Evolutionary conservation across 2,113 vertebrate genomes (phyloP), one percentile per base, ranked within the genome.

Genomic region (Sminthopsis crassicaudata): DNA sequence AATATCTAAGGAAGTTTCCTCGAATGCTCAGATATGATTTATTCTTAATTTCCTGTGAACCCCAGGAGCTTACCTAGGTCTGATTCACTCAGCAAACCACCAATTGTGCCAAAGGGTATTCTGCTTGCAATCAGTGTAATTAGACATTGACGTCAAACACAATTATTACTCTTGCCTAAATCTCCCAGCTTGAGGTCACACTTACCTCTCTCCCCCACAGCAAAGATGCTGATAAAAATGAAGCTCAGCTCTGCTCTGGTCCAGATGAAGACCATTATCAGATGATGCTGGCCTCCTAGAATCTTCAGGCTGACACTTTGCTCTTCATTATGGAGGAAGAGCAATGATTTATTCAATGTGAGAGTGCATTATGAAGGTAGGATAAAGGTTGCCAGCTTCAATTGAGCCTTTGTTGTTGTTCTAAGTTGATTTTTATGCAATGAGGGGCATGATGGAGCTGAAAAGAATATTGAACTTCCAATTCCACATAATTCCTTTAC

Each of bases 111-210:
- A 42, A 42, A 84, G 36, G n/a, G 19, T 36, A 42, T 84, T 84
- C 42, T 84, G 36, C 0, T 42, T 42, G n/a, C 67, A 42, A 16
- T 23, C 67, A 84, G 5, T 42, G 67, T 76, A 22, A 76, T 76
- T 19, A 76, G 67, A 42, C n/a, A 76, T 42, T 84, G 67, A 84
- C n/a, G 23, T 42, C 19, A 84, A n/a, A 84, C n/a, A 84, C 3
- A 6, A 76, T 42, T n/a, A 84, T 84, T 84, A 42, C n/a, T 94
- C 94, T 92, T 97, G 96, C 95, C 93, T 90, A 97, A 92, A 96
- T 94, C 92, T 93, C 95, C 92, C 94, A 92, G 90, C 96, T 94
- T 95, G 96, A 96, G 96, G 95, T 98, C 96, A 97, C 97, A 46
- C n/a, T 55, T 53, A 48, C 3, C 22, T 3, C 30, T 48, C 19